phyloP scores from a whole-genome alignment of 2,888 invertebrate species.

The Oxyteleia sp. region DNA sequence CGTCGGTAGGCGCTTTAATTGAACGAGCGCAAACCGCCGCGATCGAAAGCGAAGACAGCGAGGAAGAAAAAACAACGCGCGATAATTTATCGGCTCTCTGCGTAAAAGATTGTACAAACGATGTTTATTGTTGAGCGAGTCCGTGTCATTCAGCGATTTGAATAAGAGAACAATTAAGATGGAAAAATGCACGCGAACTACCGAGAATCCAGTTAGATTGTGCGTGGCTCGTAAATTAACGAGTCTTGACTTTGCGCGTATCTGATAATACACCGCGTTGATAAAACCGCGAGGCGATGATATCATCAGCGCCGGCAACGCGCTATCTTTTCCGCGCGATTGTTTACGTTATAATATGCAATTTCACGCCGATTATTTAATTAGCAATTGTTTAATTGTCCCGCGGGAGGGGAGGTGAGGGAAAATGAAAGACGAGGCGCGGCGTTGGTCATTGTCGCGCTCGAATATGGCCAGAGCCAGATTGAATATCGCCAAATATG shows the following conservation, averaged over 20 bases:
- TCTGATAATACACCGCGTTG: constrained; percentile 46
- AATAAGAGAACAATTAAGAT: constrained; percentile 39
- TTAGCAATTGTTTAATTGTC: not conserved
- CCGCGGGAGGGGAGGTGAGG: no score
- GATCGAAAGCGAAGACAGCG: no score
- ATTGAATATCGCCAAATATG: constrained; percentile 37
- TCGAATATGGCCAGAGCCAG: constrained; percentile 2
- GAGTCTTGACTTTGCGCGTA: constrained; percentile 29
- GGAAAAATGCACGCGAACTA: constrained; percentile 17
- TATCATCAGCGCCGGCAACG: constrained; percentile 40
- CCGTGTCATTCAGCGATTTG: constrained; percentile 24
- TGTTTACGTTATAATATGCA: not conserved
- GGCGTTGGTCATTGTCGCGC: not conserved
- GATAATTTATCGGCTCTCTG: no score
- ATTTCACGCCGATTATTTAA: not conserved
- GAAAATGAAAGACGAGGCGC: no score
- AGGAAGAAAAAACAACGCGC: no score
- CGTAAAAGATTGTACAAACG: no score
- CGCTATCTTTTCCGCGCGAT: constrained; percentile 22
- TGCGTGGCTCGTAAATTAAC: constrained; percentile 42
- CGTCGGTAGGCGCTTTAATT: no score
- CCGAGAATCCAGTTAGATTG: constrained; percentile 44
- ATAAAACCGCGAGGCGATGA: constrained; percentile 50
- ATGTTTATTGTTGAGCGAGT: no score
- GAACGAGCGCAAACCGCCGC: no score